Evolutionary conservation across 2,888 invertebrate species (phyloP), one percentile per base, ranked within the genome.

Genomic region (Pimpla rufipes): DNA sequence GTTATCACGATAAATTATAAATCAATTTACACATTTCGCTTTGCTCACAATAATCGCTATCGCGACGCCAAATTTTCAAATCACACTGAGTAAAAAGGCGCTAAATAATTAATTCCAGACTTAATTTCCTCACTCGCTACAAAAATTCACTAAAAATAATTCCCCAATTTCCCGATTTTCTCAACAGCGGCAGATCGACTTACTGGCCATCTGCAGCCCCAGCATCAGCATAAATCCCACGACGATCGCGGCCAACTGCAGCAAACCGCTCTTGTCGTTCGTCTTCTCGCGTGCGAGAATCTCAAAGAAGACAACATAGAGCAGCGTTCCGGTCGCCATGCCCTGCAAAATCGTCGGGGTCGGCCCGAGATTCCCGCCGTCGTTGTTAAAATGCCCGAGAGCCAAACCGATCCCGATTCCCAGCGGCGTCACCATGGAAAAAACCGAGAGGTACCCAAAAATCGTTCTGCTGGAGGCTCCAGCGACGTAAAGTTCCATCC

Each of bases 231-330:
- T 91, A 89, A 95, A 95, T 71, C 95, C 95, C 18, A 94, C 90
- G 81, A 95, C 90, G 83, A 95, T 95, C 42, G 95, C 94, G 3
- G 94, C 87, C 21, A 95, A 91, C 88, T 95, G 95, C 81, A 94
- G 93, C 47, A 95, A 90, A 13, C 95, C 95, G 80, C 94, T 94
- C 87, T 95, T 95, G 47, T 93, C 93, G 89, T 95, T 95, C 83
- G 94, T 94, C 29, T 94, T 94, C 88, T 97, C 97, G 82, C 96
- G 94, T 6, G 96, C 96, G 16, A 97, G 94, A n/a, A 97, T 96
- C 93, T 97, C 97, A 93, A 97, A 97, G 93, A 97, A 97, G 1
- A 97, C 97, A 13, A 97, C 96, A 93, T 97, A 97, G 13, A 97
- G 93, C 70, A 97, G 94, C 0, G 97, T 97, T 6, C 97, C 97